phyloP scores from a whole-genome alignment of 2,888 invertebrate species.

The Tinea pellionella region DNA sequence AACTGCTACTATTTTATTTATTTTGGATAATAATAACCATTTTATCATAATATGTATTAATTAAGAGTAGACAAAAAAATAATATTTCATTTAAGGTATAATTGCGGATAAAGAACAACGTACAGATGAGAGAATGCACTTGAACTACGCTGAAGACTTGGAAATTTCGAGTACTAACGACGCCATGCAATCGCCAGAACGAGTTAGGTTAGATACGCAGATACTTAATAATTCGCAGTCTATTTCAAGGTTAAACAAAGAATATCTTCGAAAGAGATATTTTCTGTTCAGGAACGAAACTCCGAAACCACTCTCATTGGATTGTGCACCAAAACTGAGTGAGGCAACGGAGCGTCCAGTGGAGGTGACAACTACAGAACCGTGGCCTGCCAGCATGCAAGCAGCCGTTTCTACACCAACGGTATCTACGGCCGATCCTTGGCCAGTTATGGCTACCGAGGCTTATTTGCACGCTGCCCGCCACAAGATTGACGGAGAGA shows the following conservation, averaged over 20 bases:
- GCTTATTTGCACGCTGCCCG: slow-evolving; percentile 52
- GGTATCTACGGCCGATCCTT: slow-evolving; percentile 30
- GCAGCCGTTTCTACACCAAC: slow-evolving; percentile 25
- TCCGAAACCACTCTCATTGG: slow-evolving; percentile 56
- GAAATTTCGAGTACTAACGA: slow-evolving; percentile 68
- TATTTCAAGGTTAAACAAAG: not conserved
- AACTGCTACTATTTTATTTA: too few relatives aligned
- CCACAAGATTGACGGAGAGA: slow-evolving; percentile 61
- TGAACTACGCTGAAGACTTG: slow-evolving; percentile 58
- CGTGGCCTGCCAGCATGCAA: slow-evolving; percentile 35
- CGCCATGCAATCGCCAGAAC: slow-evolving; percentile 63
- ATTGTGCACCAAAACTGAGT: slow-evolving; percentile 35
- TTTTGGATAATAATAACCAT: too few relatives aligned
- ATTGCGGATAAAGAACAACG: slow-evolving; percentile 52
- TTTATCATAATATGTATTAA: too few relatives aligned
- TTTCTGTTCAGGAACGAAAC: slow-evolving; percentile 47
- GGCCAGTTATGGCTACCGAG: slow-evolving; percentile 50
- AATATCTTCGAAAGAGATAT: slow-evolving; percentile 4
- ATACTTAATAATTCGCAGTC: not conserved
- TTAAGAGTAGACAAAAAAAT: not conserved
- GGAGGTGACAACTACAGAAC: slow-evolving; percentile 57
- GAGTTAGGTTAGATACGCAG: slow-evolving; percentile 42
- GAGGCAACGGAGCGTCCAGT: slow-evolving; percentile 48
- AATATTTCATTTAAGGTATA: not conserved
- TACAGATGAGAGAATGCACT: slow-evolving; percentile 48